phyloP scores from a whole-genome alignment of 2,113 vertebrate genomes.

The Cranoglanis bouderius region DNA sequence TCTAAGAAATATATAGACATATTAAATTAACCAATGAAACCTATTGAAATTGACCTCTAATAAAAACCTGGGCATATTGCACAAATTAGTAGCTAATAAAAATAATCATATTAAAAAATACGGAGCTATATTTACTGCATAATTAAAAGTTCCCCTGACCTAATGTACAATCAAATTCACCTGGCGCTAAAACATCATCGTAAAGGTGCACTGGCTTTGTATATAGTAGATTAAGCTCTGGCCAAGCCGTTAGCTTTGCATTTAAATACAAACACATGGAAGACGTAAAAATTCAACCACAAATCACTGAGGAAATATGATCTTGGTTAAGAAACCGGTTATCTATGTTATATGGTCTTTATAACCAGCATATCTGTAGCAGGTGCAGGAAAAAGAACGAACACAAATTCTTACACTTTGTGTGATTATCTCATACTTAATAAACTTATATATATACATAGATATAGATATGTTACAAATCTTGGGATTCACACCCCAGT shows the following conservation, averaged over 20 bases:
- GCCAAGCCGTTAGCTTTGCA: conserved; percentile 39
- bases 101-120: conserved; percentile 40
- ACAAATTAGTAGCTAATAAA: conserved; percentile 10
- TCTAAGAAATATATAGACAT: neutral
- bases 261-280: conserved; percentile 47
- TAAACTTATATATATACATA: conserved; percentile 10
- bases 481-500: neutral
- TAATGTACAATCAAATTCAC: conserved; percentile 37
- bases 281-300: conserved; percentile 43
- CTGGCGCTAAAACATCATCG: neutral
- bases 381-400: neutral
- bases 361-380: conserved; percentile 20
- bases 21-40: neutral
- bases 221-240: conserved; percentile 29
- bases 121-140: conserved; percentile 40
- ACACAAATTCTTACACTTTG: conserved; percentile 27
- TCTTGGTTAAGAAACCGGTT: conserved; percentile 18
- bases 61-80: neutral
- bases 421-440: conserved; percentile 22
- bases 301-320: conserved; percentile 22
- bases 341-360: neutral
- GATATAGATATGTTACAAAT: conserved; percentile 31
- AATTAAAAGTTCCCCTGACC: conserved; percentile 31
- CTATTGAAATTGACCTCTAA: neutral
- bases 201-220: conserved; percentile 37